phyloP scores from a whole-genome alignment of 2,888 invertebrate genomes.

The Odontothrips loti region DNA sequence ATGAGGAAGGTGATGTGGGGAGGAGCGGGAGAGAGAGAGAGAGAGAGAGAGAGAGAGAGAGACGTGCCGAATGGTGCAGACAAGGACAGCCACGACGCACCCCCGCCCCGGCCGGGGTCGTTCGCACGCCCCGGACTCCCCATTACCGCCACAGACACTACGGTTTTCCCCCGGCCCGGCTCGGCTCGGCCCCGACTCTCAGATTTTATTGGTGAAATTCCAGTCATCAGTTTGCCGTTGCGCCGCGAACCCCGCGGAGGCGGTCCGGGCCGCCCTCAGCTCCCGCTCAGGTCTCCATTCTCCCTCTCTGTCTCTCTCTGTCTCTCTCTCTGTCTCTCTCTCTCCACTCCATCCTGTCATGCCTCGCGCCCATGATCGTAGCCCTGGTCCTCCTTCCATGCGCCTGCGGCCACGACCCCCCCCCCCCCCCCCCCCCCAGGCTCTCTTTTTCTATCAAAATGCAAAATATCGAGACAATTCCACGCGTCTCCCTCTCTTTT shows the following conservation, averaged over 20 bases:
- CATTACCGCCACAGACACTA: conserved; percentile 36
- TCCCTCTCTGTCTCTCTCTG: no score
- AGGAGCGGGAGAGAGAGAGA: neutral
- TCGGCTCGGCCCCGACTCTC: neutral
- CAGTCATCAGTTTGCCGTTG: conserved; percentile 27
- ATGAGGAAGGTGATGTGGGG: neutral
- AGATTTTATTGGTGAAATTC: conserved; percentile 21
- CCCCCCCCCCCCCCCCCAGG: neutral
- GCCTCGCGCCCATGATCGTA: neutral
- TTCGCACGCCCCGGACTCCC: conserved; percentile 16
- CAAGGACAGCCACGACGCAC: neutral
- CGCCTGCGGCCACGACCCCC: neutral
- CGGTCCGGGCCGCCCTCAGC: neutral
- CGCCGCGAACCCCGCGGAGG: neutral
- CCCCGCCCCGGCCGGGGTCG: neutral
- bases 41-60: neutral
- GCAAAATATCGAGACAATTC: conserved; percentile 26
- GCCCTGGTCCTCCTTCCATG: neutral
- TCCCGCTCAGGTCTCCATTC: no score
- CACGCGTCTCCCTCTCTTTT: neutral
- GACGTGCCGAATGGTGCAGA: neutral
- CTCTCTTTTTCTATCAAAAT: conserved; percentile 20
- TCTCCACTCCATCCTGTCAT: neutral
- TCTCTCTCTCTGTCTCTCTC: neutral
- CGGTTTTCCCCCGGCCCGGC: neutral